Conservation (phyloP, 2,113 vertebrate genomes). For the Phodopus roborovskii region DNA sequence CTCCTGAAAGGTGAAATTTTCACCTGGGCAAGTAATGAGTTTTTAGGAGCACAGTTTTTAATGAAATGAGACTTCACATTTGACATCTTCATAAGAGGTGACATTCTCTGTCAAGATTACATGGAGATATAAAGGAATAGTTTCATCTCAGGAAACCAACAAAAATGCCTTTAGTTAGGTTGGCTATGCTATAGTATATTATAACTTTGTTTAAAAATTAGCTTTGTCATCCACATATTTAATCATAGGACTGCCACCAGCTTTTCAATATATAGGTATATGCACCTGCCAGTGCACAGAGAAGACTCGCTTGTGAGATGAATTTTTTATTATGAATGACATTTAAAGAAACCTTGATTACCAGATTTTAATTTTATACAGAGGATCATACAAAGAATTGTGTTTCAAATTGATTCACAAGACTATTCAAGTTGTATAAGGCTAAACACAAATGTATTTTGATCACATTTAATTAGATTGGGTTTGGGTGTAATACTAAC, state of each 20-base stretch:
- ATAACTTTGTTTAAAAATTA: not conserved
- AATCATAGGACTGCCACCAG: not conserved
- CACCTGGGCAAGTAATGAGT: not conserved
- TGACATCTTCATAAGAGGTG: not conserved
- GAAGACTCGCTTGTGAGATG: not conserved
- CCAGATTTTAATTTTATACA: constrained; percentile 11
- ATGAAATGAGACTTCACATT: constrained; percentile 29
- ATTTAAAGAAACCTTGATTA: not conserved
- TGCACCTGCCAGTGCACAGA: not conserved
- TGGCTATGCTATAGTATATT: not conserved
- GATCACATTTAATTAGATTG: not conserved
- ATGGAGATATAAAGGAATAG: too few relatives aligned
- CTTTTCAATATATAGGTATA: not conserved
- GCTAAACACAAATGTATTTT: not conserved
- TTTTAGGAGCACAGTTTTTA: constrained; percentile 17
- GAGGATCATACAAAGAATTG: not conserved
- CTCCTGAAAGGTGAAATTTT: constrained; percentile 26
- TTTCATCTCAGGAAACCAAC: not conserved
- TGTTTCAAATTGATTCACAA: not conserved
- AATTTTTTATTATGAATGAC: not conserved
- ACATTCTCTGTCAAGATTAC: constrained; percentile 12
- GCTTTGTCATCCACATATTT: not conserved
- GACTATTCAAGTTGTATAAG: not conserved
- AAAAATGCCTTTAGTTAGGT: not conserved
- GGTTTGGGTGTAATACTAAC: not conserved